phyloP scores from a whole-genome alignment of 2,113 vertebrate genomes.

The Rhinoptilus africanus region DNA sequence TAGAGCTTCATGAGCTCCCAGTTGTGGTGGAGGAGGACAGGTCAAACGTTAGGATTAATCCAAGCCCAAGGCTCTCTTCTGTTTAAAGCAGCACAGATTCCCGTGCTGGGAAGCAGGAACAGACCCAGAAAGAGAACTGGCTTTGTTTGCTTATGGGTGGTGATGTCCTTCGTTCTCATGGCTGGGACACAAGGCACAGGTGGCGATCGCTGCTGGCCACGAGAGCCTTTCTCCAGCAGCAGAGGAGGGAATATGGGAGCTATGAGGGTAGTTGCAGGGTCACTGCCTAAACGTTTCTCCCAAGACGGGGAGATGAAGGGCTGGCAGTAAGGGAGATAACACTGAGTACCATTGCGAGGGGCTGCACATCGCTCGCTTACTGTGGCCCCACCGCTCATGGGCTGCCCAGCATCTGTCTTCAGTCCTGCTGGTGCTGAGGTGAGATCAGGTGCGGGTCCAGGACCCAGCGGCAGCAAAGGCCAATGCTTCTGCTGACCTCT shows the following conservation, averaged over 20 bases:
- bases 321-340: not conserved
- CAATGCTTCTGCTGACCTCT: not conserved
- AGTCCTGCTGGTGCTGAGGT: not conserved
- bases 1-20: not conserved
- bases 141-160: not conserved
- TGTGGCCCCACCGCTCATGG: accelerated
- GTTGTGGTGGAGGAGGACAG: not conserved
- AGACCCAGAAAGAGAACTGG: not conserved
- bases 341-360: not conserved
- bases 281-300: not conserved
- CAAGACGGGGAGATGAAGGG: not conserved
- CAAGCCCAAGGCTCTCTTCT: not conserved
- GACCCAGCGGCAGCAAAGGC: not conserved
- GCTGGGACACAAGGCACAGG: not conserved
- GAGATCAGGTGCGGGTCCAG: not conserved
- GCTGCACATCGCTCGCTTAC: not conserved
- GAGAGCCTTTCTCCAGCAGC: not conserved
- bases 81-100: not conserved
- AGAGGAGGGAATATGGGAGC: not conserved
- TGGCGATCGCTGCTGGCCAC: accelerated
- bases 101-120: not conserved
- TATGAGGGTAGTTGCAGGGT: accelerated
- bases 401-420: not conserved
- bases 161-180: not conserved
- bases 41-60: not conserved